These are phyloP conservation scores for Podocnemis expansa DNA, from an alignment of 2,113 vertebrate genomes.

Conservation along the genomic window DNA sequence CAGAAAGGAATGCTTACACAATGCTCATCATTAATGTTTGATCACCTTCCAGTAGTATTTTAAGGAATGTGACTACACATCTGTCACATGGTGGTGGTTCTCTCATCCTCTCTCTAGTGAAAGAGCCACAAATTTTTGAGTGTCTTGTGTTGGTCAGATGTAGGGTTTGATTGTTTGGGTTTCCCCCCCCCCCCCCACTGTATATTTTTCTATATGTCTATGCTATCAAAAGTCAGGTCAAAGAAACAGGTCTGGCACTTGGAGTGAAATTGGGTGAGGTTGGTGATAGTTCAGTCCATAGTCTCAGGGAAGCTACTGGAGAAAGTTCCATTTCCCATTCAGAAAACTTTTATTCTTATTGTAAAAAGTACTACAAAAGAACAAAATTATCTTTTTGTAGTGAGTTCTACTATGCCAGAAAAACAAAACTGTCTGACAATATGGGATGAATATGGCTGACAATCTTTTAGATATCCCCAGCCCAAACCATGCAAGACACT, in stretches of 20 bases:
- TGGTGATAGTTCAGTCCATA: background rate
- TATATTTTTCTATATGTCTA: background rate
- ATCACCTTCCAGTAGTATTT: no score
- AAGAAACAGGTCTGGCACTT: background rate
- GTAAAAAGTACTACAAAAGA: background rate
- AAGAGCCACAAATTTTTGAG: no score
- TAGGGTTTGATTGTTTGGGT: background rate
- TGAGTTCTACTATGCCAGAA: background rate
- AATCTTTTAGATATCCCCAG: background rate
- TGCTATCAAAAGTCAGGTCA: background rate
- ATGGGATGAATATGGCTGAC: background rate
- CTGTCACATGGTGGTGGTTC: no score
- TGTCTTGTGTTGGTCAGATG: background rate
- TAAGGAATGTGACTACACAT: no score
- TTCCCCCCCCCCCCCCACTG: no score
- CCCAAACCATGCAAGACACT: background rate
- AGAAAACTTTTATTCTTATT: background rate
- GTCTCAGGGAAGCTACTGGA: background rate
- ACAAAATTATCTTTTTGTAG: no score
- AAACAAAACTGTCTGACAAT: background rate
- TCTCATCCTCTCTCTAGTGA: background rate
- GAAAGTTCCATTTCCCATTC: background rate
- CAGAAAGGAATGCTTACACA: no score
- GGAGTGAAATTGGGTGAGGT: background rate
- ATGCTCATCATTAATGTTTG: no score